Evolutionary conservation across 2,888 invertebrate species (phyloP), one percentile per base, ranked within the genome.

Genomic region (Watsonalla cultraria): DNA sequence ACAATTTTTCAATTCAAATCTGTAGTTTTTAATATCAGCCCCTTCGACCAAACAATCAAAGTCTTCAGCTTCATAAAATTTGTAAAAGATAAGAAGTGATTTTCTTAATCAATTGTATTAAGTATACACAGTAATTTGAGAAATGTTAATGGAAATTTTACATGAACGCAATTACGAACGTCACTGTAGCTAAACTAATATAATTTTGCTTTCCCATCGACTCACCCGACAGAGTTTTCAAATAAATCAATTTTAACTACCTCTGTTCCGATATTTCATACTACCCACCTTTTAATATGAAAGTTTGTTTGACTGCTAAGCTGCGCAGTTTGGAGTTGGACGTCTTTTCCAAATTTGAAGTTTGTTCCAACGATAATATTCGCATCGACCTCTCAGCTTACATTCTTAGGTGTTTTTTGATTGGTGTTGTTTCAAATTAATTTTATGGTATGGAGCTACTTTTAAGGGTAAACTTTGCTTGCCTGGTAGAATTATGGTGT

Each of bases 201-300:
- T 42, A 11, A 42, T 42, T 42, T 42, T 37, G 42, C 11, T 42
- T 42, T 8, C 42, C 11, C 42, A 42, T 42, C 42, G 42, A 42
- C 11, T 42, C 11, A 5, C 9, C 9, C 2, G 9, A 5, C 14
- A 49, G 74, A 77, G 72, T 76, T 76, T 72, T 52, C 66, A 67
- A 68, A 76, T 76, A 76, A 77, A 76, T 76, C 75, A 74, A 68
- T 68, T 73, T 70, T 67, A 70, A 72, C 64, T 63, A 73, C 76
- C 59, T 53, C 69, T 64, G 63, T 62, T 64, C 63, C 67, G 56
- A 70, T 74, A 75, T 71, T 70, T 75, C 65, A 67, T 51, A 15
- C 63, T 64, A 65, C 61, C 63, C 65, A 71, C 64, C 66, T 71
- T 62, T 67, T 73, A 68, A 67, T 64, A 37, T 49, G 49, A 37